phyloP scores from a whole-genome alignment of 2,113 vertebrate genomes.

The Panthera tigris region DNA sequence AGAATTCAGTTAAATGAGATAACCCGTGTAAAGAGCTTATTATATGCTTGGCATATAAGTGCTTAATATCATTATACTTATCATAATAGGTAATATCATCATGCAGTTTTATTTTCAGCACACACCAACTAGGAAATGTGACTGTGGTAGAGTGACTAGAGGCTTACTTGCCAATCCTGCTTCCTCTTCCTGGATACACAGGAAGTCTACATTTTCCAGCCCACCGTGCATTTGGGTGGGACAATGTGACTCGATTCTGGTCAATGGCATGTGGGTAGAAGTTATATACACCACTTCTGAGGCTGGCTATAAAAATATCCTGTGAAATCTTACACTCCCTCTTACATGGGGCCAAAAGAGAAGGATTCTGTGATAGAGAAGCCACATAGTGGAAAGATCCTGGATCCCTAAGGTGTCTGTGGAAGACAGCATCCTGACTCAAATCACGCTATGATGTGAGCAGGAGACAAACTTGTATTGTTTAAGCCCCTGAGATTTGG shows the following conservation, averaged over 20 bases:
- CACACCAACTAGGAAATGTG: not conserved
- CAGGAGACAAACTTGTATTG: not conserved
- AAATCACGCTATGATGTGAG: not conserved
- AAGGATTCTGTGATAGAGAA: not conserved
- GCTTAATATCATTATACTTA: not conserved
- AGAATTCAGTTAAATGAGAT: not conserved
- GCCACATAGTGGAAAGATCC: not conserved
- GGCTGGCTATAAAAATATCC: not conserved
- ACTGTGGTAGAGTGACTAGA: not conserved
- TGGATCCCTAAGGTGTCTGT: not conserved
- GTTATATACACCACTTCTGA: not conserved
- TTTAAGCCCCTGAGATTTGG: not conserved
- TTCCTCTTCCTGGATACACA: not conserved
- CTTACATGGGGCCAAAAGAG: no score
- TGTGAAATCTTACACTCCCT: not conserved
- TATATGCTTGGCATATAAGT: not conserved
- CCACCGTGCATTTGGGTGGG: not conserved
- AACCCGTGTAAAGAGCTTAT: not conserved
- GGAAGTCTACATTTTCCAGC: not conserved
- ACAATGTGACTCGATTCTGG: not conserved
- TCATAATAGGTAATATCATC: not conserved
- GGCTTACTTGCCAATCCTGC: not conserved
- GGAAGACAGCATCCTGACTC: not conserved
- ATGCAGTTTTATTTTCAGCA: not conserved
- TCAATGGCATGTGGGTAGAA: not conserved